Evolutionary conservation across 2,797 vertebrate species (phyloP), one percentile per base, ranked within the genome.

Genomic region (Vespertilio murinus): DNA sequence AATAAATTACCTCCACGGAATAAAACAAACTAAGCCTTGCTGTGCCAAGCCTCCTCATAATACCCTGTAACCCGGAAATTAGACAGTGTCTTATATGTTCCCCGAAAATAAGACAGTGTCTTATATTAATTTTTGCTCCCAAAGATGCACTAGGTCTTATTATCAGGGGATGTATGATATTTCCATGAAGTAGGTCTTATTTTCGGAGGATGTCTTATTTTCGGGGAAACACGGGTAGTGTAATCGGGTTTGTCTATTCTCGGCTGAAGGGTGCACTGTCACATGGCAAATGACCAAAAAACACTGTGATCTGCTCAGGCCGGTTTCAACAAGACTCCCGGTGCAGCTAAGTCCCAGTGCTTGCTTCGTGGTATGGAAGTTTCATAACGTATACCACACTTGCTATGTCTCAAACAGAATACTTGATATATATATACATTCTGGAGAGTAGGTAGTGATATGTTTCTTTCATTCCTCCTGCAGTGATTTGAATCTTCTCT

Each of bases 221-320:
- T n/a, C n/a, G n/a, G n/a, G n/a, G n/a, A n/a, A n/a, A n/a, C n/a
- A n/a, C n/a, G n/a, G n/a, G n/a, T n/a, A 86, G 33, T 80, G 91
- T 94, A 89, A 94, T 95, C 64, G 77, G 17, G 14, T 75, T 42
- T 52, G 52, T 86, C 91, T 95, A 49, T 82, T 91, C 59, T 82
- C 70, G 56, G 65, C 47, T 42, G 69, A 85, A 95, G 49, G 35
- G 64, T 87, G 47, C 28, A 38, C 49, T 67, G 30, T 64, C n/a
- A 92, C 33, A 22, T 45, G 35, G 30, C 74, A 92, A 88, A 86
- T 52, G n/a, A 91, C 28, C 70, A 85, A 65, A 90, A 67, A 47
- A 13, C 9, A 64, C 6, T 45, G 59, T 85, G 49, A 93, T 28
- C 45, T 47, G 18, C 20, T 25, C 10, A 85, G 14, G 59, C 38